Evolutionary conservation across 2,113 vertebrate genomes (phyloP).

Genomic region (Hyperopisus bebe): DNA sequence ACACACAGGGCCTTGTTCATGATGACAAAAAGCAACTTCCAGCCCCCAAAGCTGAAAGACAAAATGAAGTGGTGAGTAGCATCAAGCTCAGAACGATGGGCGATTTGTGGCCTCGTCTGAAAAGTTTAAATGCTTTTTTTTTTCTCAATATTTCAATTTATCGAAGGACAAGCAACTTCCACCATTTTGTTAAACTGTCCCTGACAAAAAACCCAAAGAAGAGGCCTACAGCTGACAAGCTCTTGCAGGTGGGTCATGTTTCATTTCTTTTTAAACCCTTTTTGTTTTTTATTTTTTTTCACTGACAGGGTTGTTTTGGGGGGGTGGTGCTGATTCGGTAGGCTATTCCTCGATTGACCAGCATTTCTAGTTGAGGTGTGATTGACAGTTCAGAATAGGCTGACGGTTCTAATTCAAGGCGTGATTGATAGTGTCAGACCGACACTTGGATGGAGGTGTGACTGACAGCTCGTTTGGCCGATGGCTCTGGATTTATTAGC

Average conservation of each 20-base stretch:
- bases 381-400: not conserved
- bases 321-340: not conserved
- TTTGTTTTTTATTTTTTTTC: not conserved
- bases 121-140: not conserved
- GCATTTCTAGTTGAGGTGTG: not conserved
- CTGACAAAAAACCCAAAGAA: conserved; percentile 97
- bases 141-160: not conserved
- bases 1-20: conserved; percentile 87
- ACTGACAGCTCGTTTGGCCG: not conserved
- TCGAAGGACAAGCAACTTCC: conserved; percentile 90
- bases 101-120: not conserved
- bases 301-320: not conserved
- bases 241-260: conserved; percentile 76
- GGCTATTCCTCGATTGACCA: not conserved
- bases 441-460: not conserved
- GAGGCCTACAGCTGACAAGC: conserved; percentile 89
- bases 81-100: not conserved
- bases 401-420: not conserved
- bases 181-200: conserved; percentile 96
- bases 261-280: not conserved
- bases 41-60: conserved; percentile 96
- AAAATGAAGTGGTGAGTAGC: conserved; percentile 85
- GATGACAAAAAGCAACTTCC: conserved; percentile 99
- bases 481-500: not conserved
- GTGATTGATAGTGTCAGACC: not conserved